These are phyloP conservation scores for Cyanistes caeruleus DNA, from an alignment of 2,113 vertebrate species.

Conservation along the genomic window DNA sequence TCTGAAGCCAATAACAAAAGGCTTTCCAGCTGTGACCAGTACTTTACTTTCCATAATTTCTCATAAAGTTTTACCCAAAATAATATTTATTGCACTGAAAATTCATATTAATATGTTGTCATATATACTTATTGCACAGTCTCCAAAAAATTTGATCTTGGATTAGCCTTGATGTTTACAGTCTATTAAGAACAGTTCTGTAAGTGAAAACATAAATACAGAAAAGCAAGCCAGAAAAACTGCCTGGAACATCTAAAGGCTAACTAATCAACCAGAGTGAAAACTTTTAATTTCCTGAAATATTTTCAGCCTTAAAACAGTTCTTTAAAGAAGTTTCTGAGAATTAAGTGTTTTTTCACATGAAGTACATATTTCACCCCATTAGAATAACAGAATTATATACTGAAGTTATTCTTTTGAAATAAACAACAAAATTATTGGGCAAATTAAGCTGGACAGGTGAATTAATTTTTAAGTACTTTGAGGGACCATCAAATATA, in stretches of 20 bases:
- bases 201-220: conserved; percentile 12
- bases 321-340: neutral
- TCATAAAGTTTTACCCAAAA: neutral
- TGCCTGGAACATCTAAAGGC: neutral
- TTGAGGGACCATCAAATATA: neutral
- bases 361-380: neutral
- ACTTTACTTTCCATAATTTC: neutral
- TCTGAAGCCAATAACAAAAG: neutral
- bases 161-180: neutral
- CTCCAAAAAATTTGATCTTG: neutral
- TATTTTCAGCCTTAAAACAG: neutral
- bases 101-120: neutral
- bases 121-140: neutral
- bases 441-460: neutral
- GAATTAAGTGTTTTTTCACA: neutral
- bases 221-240: neutral
- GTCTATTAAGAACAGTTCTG: neutral
- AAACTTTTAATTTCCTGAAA: neutral
- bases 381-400: neutral
- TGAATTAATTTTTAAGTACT: neutral
- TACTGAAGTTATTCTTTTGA: neutral
- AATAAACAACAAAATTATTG: neutral
- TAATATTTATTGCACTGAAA: neutral
- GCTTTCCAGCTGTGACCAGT: neutral
- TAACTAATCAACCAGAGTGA: neutral